Base-by-base conservation (phyloP, 2,888 invertebrate species). In the Caenorhabditis japonica region DNA sequence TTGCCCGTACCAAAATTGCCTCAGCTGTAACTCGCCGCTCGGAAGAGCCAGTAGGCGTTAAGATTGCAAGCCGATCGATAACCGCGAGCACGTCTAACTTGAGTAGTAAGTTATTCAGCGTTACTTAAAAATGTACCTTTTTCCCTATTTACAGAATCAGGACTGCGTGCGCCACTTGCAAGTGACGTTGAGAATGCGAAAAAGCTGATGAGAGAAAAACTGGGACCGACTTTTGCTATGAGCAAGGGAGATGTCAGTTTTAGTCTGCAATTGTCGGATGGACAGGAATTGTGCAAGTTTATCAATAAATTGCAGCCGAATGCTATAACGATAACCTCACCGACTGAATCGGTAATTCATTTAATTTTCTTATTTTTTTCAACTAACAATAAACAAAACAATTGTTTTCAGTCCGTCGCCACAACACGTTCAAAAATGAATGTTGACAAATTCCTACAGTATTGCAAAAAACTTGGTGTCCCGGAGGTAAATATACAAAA, bases 401-500 rank as follows among this genome's bases (percentile, higher is more conserved):
- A n/a, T 23, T 7, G 13, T 12, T 66, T 73, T 43, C 46, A 73
- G 73, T 17, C 66, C 0, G 44, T 55, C n/a, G 27, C 58, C 15
- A 56, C 66, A 3, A 68, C 55, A 25, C 58, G 75, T 15, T 56
- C 66, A 4, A 75, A 64, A 21, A 41, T 64, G 36, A 75, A 75
- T 17, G 75, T 59, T n/a, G 69, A 75, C 38, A 58, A 51, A 34
- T 75, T 75, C 27, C 39, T 75, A 5, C 75, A 75, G 39, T 75
- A 52, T 33, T 75, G 75, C 59, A 75, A 59, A 34, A 69, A 55
- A 44, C 17, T 51, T 23, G 75, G 75, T 13, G 69, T 75, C 12
- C 75, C 75, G 38, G 75, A 75, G 51, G 73, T 73, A 43, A 56
- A 21, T n/a, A 10, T 4, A 13, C 25, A 13, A 7, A 15, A 12